Evolutionary conservation across 2,888 invertebrate species (phyloP).

Genomic region (Phaedon cochleariae): DNA sequence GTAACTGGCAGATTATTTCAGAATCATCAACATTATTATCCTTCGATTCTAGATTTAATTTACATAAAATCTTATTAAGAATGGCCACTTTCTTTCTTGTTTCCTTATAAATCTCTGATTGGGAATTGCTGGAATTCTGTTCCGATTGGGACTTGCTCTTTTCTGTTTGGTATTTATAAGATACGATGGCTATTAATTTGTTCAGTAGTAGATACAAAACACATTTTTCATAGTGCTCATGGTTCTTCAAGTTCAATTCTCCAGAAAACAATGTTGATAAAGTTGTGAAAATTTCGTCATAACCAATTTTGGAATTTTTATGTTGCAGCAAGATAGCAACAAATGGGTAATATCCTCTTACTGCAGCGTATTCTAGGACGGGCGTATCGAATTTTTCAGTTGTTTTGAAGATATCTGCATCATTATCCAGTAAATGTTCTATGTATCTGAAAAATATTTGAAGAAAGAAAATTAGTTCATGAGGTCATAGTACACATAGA

Average conservation of each 20-base stretch:
- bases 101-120: background rate
- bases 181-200: slow-evolving; percentile 30
- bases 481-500: too few relatives aligned
- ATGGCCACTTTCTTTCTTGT: slow-evolving; percentile 20
- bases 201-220: slow-evolving; percentile 38
- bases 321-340: slow-evolving; percentile 43
- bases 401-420: slow-evolving; percentile 37
- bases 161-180: too few relatives aligned
- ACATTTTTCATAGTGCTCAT: slow-evolving; percentile 32
- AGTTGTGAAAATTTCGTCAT: slow-evolving; percentile 34
- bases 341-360: slow-evolving; percentile 45
- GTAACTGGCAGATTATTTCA: slow-evolving; percentile 40
- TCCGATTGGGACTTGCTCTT: too few relatives aligned
- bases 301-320: slow-evolving; percentile 30
- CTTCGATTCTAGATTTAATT: slow-evolving; percentile 37
- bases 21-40: slow-evolving; percentile 34
- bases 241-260: slow-evolving; percentile 16
- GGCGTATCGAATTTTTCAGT: slow-evolving; percentile 36
- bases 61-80: slow-evolving; percentile 32
- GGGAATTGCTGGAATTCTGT: too few relatives aligned
- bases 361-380: slow-evolving; percentile 41
- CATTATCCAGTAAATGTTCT: slow-evolving; percentile 43
- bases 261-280: slow-evolving; percentile 29
- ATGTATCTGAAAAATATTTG: slow-evolving; percentile 32
- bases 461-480: background rate